Percentiles rank a stretch among this genome's conserved stretches.
phyloP scores from a whole-genome alignment of 2,113 vertebrate genomes.

The Myanophis thanlyinensis region DNA sequence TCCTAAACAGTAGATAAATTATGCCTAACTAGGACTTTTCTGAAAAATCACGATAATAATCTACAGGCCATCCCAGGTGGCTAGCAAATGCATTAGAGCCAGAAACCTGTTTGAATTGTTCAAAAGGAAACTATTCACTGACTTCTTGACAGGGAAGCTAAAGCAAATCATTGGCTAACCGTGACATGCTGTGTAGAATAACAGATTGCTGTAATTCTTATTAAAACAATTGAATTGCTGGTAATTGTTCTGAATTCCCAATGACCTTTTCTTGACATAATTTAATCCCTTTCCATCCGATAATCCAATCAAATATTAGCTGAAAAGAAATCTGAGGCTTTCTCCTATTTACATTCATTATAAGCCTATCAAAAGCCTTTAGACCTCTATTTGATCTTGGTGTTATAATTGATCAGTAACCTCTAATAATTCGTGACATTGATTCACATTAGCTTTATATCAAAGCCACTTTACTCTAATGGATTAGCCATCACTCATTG shows the following conservation, averaged over 20 bases:
- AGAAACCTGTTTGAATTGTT: neutral
- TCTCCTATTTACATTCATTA: conserved; percentile 37
- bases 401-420: conserved; percentile 51
- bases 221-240: neutral
- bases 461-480: conserved; percentile 51
- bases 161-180: neutral
- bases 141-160: too few species aligned
- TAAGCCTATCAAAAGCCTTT: conserved; percentile 37
- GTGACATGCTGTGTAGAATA: neutral
- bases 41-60: neutral
- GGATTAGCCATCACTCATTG: conserved; percentile 45
- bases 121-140: neutral
- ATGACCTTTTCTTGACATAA: neutral
- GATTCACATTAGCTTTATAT: conserved; percentile 56
- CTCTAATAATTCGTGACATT: conserved; percentile 55
- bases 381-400: conserved; percentile 46
- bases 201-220: neutral
- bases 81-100: neutral
- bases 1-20: neutral
- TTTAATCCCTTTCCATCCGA: conserved; percentile 16
- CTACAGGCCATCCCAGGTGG: neutral
- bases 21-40: neutral
- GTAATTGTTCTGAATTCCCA: neutral
- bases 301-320: conserved; percentile 48
- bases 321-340: conserved; percentile 33